Evolutionary conservation across 2,113 vertebrate genomes (phyloP).

Genomic region (Struthio camelus): DNA sequence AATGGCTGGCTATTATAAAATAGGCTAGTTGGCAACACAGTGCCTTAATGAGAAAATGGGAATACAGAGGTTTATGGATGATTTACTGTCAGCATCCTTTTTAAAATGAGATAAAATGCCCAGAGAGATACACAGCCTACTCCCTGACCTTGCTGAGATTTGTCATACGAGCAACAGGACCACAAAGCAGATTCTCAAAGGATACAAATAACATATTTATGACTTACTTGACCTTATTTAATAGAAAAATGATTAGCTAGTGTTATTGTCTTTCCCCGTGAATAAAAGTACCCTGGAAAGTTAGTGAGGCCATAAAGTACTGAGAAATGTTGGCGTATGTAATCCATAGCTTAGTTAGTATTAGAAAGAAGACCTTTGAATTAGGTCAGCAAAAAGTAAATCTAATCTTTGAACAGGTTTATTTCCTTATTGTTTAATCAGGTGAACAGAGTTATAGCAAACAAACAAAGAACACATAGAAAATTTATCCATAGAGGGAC

Average conservation of each 20-base stretch:
- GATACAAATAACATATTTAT: slow-evolving; percentile 68
- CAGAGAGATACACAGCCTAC: background rate
- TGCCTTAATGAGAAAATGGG: slow-evolving; percentile 75
- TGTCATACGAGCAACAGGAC: slow-evolving; percentile 53
- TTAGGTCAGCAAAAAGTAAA: background rate
- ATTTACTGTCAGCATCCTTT: slow-evolving; percentile 78
- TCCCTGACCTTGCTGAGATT: slow-evolving; percentile 64
- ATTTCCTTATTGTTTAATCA: background rate
- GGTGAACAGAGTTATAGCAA: background rate
- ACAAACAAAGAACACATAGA: background rate
- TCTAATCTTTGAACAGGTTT: background rate
- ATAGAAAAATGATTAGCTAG: slow-evolving; percentile 65
- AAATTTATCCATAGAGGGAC: background rate
- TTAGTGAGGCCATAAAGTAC: background rate
- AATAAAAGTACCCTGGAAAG: background rate
- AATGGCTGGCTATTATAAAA: slow-evolving; percentile 31
- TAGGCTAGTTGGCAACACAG: slow-evolving; percentile 15
- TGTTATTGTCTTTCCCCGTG: slow-evolving; percentile 45
- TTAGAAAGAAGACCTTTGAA: background rate
- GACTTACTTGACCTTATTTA: slow-evolving; percentile 71
- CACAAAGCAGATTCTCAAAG: slow-evolving; percentile 60
- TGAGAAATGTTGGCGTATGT: background rate
- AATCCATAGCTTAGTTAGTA: background rate
- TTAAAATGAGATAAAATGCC: slow-evolving; percentile 65
- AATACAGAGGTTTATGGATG: slow-evolving; percentile 75